phyloP scores from a whole-genome alignment of 2,888 invertebrate species.

The Oxycera nigricornis region DNA sequence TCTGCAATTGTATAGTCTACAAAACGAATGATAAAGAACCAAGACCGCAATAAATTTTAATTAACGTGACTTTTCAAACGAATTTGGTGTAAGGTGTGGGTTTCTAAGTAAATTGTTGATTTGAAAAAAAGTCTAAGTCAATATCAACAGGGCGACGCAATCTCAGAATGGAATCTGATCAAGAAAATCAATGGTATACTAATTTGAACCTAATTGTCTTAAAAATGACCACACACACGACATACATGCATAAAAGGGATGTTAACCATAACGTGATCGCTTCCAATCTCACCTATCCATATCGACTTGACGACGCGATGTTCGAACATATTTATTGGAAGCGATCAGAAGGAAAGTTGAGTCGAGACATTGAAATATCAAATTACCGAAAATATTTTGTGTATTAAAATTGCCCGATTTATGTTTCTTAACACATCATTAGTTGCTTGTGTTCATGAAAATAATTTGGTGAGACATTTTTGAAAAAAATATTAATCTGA shows the following conservation, averaged over 20 bases:
- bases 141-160: too few relatives aligned
- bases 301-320: too few relatives aligned
- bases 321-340: slow-evolving; percentile 1
- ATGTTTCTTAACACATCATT: slow-evolving; percentile 34
- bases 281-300: background rate
- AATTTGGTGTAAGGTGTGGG: slow-evolving; percentile 9
- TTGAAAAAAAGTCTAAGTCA: background rate
- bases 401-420: slow-evolving; percentile 35
- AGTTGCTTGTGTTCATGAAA: slow-evolving; percentile 9
- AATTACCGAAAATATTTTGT: slow-evolving; percentile 38
- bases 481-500: background rate
- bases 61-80: background rate
- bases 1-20: too few relatives aligned
- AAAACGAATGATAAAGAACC: background rate
- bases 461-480: background rate
- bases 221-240: slow-evolving; percentile 26
- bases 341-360: slow-evolving; percentile 24
- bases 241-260: slow-evolving; percentile 10
- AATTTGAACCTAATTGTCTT: background rate
- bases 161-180: too few relatives aligned
- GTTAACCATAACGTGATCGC: background rate
- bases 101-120: background rate
- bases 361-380: slow-evolving; percentile 26
- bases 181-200: too few relatives aligned
- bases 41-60: background rate